phyloP scores from a whole-genome alignment of 2,888 invertebrate species.

The Ochropleura leucogaster region DNA sequence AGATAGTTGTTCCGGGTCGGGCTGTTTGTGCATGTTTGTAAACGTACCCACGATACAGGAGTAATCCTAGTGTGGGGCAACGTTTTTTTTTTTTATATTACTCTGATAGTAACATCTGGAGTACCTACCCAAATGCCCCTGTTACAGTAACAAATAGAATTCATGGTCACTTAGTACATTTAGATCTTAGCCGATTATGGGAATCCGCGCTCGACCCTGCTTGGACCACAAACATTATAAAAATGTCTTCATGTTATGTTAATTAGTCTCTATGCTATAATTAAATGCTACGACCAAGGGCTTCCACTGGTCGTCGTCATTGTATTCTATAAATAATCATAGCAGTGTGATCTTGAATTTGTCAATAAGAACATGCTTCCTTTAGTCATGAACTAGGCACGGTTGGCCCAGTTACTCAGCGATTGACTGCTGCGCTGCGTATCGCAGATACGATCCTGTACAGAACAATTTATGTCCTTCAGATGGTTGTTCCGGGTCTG shows the following conservation, averaged over 20 bases:
- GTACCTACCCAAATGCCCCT: neutral
- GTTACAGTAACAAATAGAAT: neutral
- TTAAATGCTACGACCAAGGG: conserved; percentile 32
- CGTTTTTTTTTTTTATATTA: no score
- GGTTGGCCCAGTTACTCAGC: no score
- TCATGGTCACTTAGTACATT: neutral
- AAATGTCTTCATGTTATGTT: conserved; percentile 10
- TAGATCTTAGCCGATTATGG: neutral
- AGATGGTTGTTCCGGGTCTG: no score
- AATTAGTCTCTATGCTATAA: conserved; percentile 4
- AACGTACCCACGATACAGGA: no score
- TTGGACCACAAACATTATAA: conserved; percentile 27
- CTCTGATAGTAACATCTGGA: neutral
- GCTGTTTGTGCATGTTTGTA: no score
- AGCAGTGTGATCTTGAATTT: neutral
- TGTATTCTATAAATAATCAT: conserved; percentile 25
- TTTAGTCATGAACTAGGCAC: no score
- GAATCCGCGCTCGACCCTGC: conserved; percentile 2
- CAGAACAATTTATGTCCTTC: no score
- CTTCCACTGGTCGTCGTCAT: conserved; percentile 7
- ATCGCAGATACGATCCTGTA: no score
- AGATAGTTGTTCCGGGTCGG: no score
- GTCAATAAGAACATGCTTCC: neutral
- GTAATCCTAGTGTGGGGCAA: no score
- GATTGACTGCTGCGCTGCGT: no score